phyloP scores from a whole-genome alignment of 2,113 vertebrate genomes.

The Halcyon senegalensis region DNA sequence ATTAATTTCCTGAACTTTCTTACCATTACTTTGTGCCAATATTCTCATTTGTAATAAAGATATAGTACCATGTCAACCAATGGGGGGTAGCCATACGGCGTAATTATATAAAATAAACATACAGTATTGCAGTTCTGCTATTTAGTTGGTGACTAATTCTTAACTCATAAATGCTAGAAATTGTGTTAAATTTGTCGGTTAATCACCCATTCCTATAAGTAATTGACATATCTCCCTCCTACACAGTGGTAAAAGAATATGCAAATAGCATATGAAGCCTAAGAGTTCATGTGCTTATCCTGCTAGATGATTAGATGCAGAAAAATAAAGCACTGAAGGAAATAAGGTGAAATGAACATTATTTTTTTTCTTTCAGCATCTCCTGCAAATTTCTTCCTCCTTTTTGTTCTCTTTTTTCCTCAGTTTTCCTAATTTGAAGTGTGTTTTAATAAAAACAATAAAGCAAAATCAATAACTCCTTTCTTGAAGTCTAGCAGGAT shows the following conservation, averaged over 20 bases:
- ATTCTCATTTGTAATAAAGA: background rate
- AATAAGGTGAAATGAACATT: background rate
- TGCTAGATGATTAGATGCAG: background rate
- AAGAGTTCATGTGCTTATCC: background rate
- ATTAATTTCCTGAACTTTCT: background rate
- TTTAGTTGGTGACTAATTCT: background rate
- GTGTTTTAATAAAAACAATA: background rate
- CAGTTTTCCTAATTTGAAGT: background rate
- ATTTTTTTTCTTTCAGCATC: background rate
- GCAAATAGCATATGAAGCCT: background rate
- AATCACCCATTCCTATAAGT: background rate
- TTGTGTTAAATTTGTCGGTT: background rate
- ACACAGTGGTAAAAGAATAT: background rate
- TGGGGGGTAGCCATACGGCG: background rate
- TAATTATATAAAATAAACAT: background rate
- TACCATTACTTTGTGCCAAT: background rate
- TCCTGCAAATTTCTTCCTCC: background rate
- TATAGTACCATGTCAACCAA: background rate
- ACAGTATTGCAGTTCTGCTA: background rate
- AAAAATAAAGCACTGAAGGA: background rate
- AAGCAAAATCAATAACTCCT: background rate
- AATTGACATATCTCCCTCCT: background rate
- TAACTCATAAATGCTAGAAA: background rate
- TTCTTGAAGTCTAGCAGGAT: background rate
- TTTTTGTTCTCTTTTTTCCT: background rate